Evolutionary conservation across 2,797 vertebrate genomes (phyloP).

Genomic region (Smutsia temminckii): DNA sequence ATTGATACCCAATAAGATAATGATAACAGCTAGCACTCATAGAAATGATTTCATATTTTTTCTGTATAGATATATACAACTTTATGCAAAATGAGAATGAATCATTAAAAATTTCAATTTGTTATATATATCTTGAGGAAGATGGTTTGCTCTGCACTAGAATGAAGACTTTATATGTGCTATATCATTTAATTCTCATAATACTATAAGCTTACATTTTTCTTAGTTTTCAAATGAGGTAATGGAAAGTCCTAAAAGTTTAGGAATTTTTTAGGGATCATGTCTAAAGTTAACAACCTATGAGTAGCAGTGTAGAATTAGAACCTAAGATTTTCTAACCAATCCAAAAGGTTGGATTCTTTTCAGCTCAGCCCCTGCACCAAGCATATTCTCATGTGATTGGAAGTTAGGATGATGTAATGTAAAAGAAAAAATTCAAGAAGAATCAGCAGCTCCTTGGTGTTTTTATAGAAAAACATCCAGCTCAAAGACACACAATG

Average conservation of each 20-base stretch:
- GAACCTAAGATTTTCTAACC: neutral
- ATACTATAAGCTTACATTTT: conserved; percentile 29
- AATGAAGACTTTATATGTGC: neutral
- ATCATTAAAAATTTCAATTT: neutral
- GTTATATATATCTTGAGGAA: neutral
- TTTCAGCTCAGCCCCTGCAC: neutral
- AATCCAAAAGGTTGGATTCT: neutral
- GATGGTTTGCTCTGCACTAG: neutral
- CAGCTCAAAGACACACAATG: neutral
- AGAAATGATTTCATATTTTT: neutral
- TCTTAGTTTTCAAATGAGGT: conserved; percentile 20
- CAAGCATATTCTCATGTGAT: neutral
- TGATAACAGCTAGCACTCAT: neutral
- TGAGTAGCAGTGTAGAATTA: neutral
- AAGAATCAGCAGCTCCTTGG: neutral
- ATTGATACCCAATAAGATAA: neutral
- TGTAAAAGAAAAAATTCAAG: neutral
- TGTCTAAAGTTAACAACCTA: neutral
- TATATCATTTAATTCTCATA: conserved; percentile 25
- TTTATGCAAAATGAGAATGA: conserved; percentile 16
- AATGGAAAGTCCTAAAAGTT: conserved; percentile 3
- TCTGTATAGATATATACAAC: neutral
- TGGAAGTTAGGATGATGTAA: neutral
- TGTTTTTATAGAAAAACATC: neutral
- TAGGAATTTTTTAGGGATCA: neutral